Conservation (phyloP, 1,140 invertebrate species). For the Tetranychus cinnabarinus region DNA sequence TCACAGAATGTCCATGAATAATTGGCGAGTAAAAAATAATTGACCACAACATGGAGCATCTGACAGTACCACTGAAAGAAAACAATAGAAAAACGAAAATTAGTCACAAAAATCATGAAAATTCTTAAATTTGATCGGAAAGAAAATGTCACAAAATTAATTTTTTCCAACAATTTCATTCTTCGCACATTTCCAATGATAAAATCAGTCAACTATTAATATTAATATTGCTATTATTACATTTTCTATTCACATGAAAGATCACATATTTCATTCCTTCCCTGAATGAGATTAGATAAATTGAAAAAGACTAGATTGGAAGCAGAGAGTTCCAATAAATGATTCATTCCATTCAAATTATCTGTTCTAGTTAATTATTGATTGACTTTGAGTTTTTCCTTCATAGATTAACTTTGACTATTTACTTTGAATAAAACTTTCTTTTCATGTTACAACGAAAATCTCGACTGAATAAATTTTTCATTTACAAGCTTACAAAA, state of each 20-base stretch:
- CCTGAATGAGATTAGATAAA: neutral
- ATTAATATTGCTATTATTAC: neutral
- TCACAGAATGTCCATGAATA: conserved; percentile 90
- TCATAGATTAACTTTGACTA: too few species aligned
- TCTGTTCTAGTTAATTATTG: too few species aligned
- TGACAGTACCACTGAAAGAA: conserved; percentile 42
- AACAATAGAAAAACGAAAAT: neutral
- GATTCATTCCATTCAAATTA: too few species aligned
- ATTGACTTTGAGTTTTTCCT: too few species aligned
- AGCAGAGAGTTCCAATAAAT: neutral
- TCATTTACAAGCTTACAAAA: too few species aligned
- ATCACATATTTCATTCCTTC: too few species aligned
- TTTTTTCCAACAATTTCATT: neutral
- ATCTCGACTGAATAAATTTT: too few species aligned
- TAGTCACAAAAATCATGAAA: neutral
- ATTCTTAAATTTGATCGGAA: neutral
- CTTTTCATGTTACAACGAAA: too few species aligned
- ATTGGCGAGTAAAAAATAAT: conserved; percentile 71
- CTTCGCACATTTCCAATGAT: too few species aligned
- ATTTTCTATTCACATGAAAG: neutral
- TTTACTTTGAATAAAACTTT: too few species aligned
- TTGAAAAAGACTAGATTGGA: neutral
- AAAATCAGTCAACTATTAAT: neutral
- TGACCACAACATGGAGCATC: conserved; percentile 50
- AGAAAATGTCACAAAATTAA: neutral